These are phyloP conservation scores for Unio delphinus DNA, from an alignment of 2,888 invertebrate species.

Conservation along the genomic window DNA sequence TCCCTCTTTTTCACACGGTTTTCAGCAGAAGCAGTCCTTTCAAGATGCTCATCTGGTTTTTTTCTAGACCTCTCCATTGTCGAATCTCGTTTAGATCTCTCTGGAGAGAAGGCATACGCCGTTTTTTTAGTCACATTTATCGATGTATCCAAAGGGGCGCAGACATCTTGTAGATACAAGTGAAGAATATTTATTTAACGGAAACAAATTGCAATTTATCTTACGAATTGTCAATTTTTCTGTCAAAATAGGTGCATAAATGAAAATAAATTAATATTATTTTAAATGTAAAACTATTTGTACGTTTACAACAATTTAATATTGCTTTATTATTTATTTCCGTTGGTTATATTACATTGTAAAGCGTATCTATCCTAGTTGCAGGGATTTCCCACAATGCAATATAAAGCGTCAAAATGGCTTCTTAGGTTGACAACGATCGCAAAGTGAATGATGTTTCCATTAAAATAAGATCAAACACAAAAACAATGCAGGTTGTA, in stretches of 20 bases:
- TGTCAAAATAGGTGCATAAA: slow-evolving; percentile 5
- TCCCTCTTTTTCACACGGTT: slow-evolving; percentile 3
- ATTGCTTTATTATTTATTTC: slow-evolving; percentile 14
- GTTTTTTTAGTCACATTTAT: no score
- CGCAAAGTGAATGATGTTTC: slow-evolving; percentile 4
- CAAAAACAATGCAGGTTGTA: slow-evolving; percentile 26
- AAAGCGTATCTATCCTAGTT: no score
- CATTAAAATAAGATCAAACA: slow-evolving; percentile 2
- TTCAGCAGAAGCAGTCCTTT: no score
- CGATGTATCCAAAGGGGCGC: slow-evolving; percentile 3
- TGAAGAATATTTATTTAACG: background rate
- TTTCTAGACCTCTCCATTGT: no score
- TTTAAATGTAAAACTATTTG: no score
- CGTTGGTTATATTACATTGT: slow-evolving; percentile 27
- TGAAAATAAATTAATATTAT: no score
- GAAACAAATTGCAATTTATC: no score
- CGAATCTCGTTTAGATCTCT: no score
- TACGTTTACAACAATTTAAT: background rate
- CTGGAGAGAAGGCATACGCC: no score
- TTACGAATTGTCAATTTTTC: slow-evolving; percentile 2
- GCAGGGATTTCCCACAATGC: background rate
- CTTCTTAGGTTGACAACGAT: slow-evolving; percentile 41
- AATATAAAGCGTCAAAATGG: slow-evolving; percentile 56
- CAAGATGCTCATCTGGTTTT: no score
- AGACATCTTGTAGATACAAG: slow-evolving; percentile 18